Conservation (phyloP, 2,888 invertebrate genomes). For the Nycteola revayana region DNA sequence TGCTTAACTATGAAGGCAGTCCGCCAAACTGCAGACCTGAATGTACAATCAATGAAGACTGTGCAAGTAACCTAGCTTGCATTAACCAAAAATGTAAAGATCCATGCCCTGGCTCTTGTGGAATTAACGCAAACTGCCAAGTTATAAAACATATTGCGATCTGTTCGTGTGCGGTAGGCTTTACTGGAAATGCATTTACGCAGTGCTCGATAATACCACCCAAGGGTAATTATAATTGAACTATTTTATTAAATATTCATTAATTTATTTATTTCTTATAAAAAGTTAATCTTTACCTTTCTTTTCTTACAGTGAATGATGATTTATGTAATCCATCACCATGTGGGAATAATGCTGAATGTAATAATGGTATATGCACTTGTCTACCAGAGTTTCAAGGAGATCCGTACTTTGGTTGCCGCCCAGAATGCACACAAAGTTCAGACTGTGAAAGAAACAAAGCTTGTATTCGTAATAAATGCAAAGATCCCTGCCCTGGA, state of each 20-base stretch:
- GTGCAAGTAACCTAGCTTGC: slow-evolving; percentile 85
- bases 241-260: background rate
- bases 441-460: slow-evolving; percentile 86
- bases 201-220: slow-evolving; percentile 65
- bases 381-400: slow-evolving; percentile 89
- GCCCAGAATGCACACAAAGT: slow-evolving; percentile 90
- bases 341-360: slow-evolving; percentile 88
- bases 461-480: slow-evolving; percentile 88
- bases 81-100: slow-evolving; percentile 85
- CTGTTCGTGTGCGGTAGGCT: slow-evolving; percentile 82
- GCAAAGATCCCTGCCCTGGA: slow-evolving; percentile 89
- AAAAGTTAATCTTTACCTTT: background rate
- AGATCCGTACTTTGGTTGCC: slow-evolving; percentile 88
- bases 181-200: slow-evolving; percentile 84
- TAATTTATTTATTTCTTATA: background rate
- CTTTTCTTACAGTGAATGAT: slow-evolving; percentile 44
- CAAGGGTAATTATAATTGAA: slow-evolving; percentile 51
- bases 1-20: slow-evolving; percentile 83
- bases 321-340: slow-evolving; percentile 86
- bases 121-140: slow-evolving; percentile 80
- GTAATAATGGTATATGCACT: slow-evolving; percentile 85
- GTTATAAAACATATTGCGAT: slow-evolving; percentile 84
- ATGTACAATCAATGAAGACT: slow-evolving; percentile 86
- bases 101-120: slow-evolving; percentile 87
- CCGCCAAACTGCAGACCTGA: slow-evolving; percentile 87